These are phyloP conservation scores for Epirrita christyi DNA, from an alignment of 2,888 invertebrate genomes.

Conservation along the genomic window DNA sequence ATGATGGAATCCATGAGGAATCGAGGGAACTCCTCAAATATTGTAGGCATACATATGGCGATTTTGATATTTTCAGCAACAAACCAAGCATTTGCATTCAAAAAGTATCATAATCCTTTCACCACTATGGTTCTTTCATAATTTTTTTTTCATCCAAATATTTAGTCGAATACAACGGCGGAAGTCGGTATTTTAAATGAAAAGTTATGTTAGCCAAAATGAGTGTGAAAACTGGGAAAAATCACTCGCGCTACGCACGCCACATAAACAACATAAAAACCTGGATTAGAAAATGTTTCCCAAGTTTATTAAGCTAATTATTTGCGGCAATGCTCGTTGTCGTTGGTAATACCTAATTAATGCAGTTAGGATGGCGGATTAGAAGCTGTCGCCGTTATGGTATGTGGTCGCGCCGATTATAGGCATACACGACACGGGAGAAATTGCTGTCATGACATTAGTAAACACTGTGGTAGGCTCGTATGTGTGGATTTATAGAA, in stretches of 20 bases:
- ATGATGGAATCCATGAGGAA: too few species aligned
- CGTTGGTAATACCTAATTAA: slow-evolving; percentile 19
- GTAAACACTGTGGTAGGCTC: slow-evolving; percentile 1
- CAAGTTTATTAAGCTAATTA: neutral
- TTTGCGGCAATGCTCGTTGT: too few species aligned
- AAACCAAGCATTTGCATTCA: too few species aligned
- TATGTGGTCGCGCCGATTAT: slow-evolving; percentile 22
- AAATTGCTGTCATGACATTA: slow-evolving; percentile 20
- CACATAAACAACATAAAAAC: neutral
- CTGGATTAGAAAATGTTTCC: neutral
- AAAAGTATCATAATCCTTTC: too few species aligned
- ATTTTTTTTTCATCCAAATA: neutral
- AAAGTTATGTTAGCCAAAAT: neutral
- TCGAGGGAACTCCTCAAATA: too few species aligned
- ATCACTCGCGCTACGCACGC: too few species aligned
- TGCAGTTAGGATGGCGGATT: slow-evolving; percentile 18
- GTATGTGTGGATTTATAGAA: slow-evolving; percentile 1
- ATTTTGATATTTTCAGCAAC: too few species aligned
- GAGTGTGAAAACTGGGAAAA: too few species aligned
- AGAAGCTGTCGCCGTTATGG: slow-evolving; percentile 11
- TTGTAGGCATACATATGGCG: too few species aligned
- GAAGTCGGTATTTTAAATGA: too few species aligned
- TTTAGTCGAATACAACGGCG: too few species aligned
- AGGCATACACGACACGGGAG: slow-evolving; percentile 24
- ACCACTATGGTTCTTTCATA: too few species aligned